Conservation (phyloP, 2,888 invertebrate species). For the Norana najaformis region DNA sequence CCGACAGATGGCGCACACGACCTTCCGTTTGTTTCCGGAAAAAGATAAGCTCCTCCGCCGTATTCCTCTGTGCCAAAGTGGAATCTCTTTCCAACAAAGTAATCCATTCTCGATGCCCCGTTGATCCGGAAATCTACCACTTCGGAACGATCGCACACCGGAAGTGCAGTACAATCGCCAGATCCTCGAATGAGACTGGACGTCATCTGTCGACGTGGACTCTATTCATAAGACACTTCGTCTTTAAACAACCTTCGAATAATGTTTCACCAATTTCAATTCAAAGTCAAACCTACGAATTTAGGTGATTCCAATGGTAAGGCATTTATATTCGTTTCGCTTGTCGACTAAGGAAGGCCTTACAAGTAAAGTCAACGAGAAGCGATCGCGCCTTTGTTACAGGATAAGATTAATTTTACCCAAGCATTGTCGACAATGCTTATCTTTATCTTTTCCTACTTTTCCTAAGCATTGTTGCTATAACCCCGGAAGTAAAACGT, state of each 20-base stretch:
- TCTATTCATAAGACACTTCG: not conserved
- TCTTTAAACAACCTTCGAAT: not conserved
- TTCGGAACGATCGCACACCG: not conserved
- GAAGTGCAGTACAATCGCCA: not conserved
- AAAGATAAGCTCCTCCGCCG: not conserved
- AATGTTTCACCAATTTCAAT: not conserved
- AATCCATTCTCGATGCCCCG: not conserved
- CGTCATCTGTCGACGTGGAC: not conserved
- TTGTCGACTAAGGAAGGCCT: not conserved
- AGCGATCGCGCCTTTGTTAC: not conserved
- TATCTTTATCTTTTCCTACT: not conserved
- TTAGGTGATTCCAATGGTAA: too few species aligned
- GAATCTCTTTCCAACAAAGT: constrained; percentile 4
- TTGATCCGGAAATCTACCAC: not conserved
- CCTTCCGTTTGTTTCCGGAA: not conserved
- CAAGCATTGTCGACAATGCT: not conserved
- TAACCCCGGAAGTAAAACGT: not conserved
- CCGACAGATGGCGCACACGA: not conserved
- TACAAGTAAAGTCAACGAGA: not conserved
- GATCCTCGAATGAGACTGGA: not conserved
- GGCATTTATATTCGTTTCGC: not conserved
- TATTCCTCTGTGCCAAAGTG: constrained; percentile 6
- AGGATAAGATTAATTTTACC: not conserved
- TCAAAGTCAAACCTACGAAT: too few species aligned
- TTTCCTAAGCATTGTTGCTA: not conserved